Conservation (phyloP, 2,888 invertebrate species). For the Julus scandinavius region DNA sequence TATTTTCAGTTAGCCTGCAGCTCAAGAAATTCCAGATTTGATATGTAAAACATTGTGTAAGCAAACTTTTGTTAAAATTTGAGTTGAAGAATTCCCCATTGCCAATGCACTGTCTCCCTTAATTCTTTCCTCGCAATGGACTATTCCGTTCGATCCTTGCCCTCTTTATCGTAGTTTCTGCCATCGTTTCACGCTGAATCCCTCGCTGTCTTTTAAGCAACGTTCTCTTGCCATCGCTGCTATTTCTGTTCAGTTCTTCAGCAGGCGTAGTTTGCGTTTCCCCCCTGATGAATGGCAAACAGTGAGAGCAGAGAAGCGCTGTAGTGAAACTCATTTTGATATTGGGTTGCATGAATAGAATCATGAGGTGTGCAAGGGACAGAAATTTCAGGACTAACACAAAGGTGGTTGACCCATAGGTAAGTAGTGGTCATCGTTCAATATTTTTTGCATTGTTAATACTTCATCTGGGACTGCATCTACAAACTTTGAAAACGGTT, state of each 20-base stretch:
- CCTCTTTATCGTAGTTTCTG: conserved; percentile 1
- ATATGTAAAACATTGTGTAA: background rate
- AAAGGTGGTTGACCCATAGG: background rate
- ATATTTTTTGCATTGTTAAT: background rate
- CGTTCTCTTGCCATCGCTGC: background rate
- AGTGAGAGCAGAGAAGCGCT: background rate
- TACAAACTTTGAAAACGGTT: background rate
- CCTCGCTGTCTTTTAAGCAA: background rate
- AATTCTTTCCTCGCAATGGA: background rate
- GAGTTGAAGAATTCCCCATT: too few species aligned
- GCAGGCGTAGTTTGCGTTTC: background rate
- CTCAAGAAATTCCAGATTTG: too few species aligned
- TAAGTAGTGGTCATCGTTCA: background rate
- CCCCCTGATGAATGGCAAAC: background rate
- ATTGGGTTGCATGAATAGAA: background rate
- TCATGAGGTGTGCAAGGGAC: background rate
- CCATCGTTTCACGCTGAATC: background rate
- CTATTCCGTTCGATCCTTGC: conserved; percentile 30
- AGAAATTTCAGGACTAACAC: background rate
- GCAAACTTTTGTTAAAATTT: background rate
- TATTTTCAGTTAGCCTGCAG: too few species aligned
- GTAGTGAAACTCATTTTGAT: background rate
- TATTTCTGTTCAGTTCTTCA: background rate
- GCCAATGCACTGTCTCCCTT: background rate
- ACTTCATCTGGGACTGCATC: background rate